Conservation (phyloP, 2,113 vertebrate species). For the Lasiurus borealis region DNA sequence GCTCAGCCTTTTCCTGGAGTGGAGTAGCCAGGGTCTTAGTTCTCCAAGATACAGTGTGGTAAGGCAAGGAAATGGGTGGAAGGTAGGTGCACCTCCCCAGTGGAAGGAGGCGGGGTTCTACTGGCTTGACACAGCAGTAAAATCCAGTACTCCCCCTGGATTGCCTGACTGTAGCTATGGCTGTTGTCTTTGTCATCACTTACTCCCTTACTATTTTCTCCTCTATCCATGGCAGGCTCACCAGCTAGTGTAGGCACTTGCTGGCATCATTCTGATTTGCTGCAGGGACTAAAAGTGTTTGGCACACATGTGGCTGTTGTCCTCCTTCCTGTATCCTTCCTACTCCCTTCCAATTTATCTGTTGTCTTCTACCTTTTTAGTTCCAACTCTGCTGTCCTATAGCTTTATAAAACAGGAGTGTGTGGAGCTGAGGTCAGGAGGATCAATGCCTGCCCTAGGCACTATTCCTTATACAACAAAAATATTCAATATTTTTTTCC, state of each 20-base stretch:
- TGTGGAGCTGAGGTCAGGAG: slow-evolving; percentile 75
- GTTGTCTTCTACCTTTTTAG: slow-evolving; percentile 65
- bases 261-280: slow-evolving; percentile 40
- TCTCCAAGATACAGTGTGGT: background rate
- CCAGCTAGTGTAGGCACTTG: background rate
- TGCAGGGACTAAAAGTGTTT: slow-evolving; percentile 66
- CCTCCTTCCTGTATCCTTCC: slow-evolving; percentile 11
- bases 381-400: slow-evolving; percentile 81
- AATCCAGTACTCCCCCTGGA: background rate
- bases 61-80: slow-evolving; percentile 13
- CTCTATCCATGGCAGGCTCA: background rate
- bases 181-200: background rate
- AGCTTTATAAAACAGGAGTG: slow-evolving; percentile 81
- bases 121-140: slow-evolving; percentile 26
- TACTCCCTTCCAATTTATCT: slow-evolving; percentile 6
- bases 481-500: slow-evolving; percentile 83
- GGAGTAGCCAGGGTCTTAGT: slow-evolving; percentile 1
- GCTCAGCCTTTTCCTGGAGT: slow-evolving; percentile 56
- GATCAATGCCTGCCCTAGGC: slow-evolving; percentile 76
- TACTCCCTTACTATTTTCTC: background rate
- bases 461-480: slow-evolving; percentile 78
- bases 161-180: slow-evolving; percentile 13
- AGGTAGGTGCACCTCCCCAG: background rate
- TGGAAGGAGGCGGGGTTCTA: background rate
- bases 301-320: slow-evolving; percentile 18